phyloP scores from a whole-genome alignment of 1,140 invertebrate genomes.

The Drosophila subpulchrella region DNA sequence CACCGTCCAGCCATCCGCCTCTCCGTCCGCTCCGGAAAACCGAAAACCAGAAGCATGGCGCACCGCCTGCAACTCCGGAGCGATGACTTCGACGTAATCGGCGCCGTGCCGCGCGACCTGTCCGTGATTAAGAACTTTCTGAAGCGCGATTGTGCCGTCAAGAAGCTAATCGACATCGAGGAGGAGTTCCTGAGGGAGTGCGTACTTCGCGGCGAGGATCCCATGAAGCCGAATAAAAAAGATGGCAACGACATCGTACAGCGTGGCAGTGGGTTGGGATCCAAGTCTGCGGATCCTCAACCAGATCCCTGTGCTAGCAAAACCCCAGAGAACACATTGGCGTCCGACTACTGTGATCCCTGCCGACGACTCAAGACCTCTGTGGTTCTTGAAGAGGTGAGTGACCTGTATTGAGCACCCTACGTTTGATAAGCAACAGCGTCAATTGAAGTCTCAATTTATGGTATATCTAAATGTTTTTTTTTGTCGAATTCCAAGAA shows the following conservation, averaged over 20 bases:
- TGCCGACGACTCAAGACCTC: constrained; percentile 56
- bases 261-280: not conserved
- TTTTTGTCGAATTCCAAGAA: too few species aligned
- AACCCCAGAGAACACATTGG: constrained; percentile 5
- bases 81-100: constrained; percentile 69
- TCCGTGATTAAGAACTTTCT: constrained; percentile 73
- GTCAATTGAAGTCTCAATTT: too few species aligned
- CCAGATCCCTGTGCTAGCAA: constrained; percentile 38
- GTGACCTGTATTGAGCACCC: not conserved
- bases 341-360: constrained; percentile 47
- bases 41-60: constrained; percentile 37
- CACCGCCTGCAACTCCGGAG: constrained; percentile 54
- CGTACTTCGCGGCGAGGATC: constrained; percentile 24
- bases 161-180: constrained; percentile 67
- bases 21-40: not conserved
- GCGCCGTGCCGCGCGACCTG: constrained; percentile 66
- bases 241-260: not conserved
- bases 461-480: too few species aligned
- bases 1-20: not conserved
- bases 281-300: not conserved
- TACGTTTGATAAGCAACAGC: too few species aligned
- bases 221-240: not conserved
- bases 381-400: constrained; percentile 62
- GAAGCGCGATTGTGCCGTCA: constrained; percentile 66
- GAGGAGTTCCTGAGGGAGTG: constrained; percentile 58